Conservation (phyloP, 1,140 invertebrate genomes). For the Ylistrum balloti region DNA sequence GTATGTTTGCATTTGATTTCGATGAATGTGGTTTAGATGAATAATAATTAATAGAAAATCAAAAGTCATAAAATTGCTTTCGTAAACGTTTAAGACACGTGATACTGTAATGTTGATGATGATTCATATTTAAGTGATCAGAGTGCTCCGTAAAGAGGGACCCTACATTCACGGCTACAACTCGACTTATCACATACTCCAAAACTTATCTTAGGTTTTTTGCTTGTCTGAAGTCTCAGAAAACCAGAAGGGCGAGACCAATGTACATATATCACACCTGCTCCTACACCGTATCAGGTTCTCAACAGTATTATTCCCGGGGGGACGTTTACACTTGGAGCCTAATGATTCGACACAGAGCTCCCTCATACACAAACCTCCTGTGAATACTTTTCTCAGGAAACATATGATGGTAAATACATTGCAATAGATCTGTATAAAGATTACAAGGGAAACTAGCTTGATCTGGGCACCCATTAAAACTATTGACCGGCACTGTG, state of each 20-base stretch:
- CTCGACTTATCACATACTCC: too few relatives aligned
- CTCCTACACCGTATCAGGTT: not conserved
- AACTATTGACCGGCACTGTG: not conserved
- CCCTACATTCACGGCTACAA: too few relatives aligned
- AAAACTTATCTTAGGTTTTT: too few relatives aligned
- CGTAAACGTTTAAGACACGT: too few relatives aligned
- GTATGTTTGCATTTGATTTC: too few relatives aligned
- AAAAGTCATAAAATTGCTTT: too few relatives aligned
- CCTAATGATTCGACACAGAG: conserved; percentile 18
- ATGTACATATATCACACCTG: conserved; percentile 31
- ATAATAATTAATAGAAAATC: too few relatives aligned
- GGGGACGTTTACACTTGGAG: conserved; percentile 10
- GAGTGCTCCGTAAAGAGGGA: too few relatives aligned
- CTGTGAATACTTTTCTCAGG: conserved; percentile 24
- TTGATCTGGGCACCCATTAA: not conserved
- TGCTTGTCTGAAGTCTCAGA: not conserved
- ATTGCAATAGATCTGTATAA: not conserved
- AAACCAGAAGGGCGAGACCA: not conserved
- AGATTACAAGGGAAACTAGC: not conserved
- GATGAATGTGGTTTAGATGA: too few relatives aligned
- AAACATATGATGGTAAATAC: conserved; percentile 34
- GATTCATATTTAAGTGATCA: too few relatives aligned
- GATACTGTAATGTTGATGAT: too few relatives aligned
- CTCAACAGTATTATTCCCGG: not conserved
- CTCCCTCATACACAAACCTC: conserved; percentile 19